Evolutionary conservation across 2,888 invertebrate species (phyloP), one percentile per base, ranked within the genome.

Genomic region (Caenorhabditis sp.): DNA sequence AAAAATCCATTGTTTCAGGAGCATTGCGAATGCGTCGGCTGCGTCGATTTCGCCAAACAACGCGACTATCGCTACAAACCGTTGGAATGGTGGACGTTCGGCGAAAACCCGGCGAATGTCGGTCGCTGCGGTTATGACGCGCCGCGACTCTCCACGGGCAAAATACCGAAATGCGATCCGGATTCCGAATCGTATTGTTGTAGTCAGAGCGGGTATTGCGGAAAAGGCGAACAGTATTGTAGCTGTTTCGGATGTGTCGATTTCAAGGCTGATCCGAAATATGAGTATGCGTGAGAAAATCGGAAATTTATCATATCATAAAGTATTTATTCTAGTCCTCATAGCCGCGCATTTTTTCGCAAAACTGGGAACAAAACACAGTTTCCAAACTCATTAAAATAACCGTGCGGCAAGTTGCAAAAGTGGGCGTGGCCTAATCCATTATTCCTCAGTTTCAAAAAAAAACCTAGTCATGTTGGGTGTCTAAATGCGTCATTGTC

Each of bases 1-100:
- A n/a, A n/a, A n/a, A n/a, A n/a, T n/a, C n/a, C n/a, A n/a, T n/a
- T n/a, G n/a, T n/a, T n/a, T n/a, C 54, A 78, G 76, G 83, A 84
- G n/a, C 85, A 85, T 61, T 85, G 85, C 57, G 83, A 85, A 58
- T 85, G 85, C 27, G 65, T 69, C n/a, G 84, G 85, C 2, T 85
- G 85, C 55, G 69, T 85, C n/a, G 81, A 85, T 63, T 85, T 84
- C 55, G 62, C 77, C 21, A 84, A 83, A 64, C 71, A 71, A 24
- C 74, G 78, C 1, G 77, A 78, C 57, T 81, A 71, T 58, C 66
- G 69, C 51, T 83, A 74, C 67, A 81, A 76, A 43, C 74, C 77
- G 21, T 59, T 77, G 23, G 78, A 79, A 55, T 85, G 85, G 85
- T 85, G 84, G 84, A 85, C 85, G 2, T 83, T 72, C 58, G 69